These are phyloP conservation scores for Silurus meridionalis DNA, from an alignment of 2,113 vertebrate species.

Conservation along the genomic window DNA sequence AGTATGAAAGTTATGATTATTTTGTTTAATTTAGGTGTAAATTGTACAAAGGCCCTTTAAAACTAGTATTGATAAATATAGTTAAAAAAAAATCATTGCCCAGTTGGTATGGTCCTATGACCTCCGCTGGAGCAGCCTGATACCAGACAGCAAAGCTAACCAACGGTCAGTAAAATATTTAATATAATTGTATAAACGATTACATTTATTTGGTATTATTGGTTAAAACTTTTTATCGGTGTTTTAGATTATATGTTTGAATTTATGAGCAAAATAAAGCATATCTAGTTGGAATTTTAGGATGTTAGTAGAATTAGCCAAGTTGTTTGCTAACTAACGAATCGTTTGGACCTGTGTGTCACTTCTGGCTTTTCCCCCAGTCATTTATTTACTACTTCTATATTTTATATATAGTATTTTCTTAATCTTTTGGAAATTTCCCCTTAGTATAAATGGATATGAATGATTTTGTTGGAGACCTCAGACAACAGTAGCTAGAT, in stretches of 20 bases:
- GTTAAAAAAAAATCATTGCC: no score
- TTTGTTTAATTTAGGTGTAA: not conserved
- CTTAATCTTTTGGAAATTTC: not conserved
- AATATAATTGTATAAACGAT: no score
- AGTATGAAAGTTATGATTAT: not conserved
- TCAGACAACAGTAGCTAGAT: not conserved
- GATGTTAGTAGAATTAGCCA: not conserved
- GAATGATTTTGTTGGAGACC: not conserved
- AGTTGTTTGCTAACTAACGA: not conserved
- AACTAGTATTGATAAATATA: not conserved
- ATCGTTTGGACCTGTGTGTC: not conserved
- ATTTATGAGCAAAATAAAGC: not conserved
- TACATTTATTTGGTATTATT: no score
- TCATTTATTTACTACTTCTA: not conserved
- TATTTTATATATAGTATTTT: not conserved
- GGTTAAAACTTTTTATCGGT: not conserved
- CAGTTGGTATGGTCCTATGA: slow-evolving; percentile 66
- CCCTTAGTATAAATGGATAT: not conserved
- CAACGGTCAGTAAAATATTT: not conserved
- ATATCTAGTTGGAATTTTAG: not conserved
- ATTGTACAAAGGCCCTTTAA: not conserved
- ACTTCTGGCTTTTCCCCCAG: not conserved
- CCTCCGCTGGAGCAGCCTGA: slow-evolving; percentile 53
- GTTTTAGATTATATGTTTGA: no score
- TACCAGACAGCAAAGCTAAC: not conserved